Conservation (phyloP, 2,113 vertebrate species). For the Peromyscus maniculatus region DNA sequence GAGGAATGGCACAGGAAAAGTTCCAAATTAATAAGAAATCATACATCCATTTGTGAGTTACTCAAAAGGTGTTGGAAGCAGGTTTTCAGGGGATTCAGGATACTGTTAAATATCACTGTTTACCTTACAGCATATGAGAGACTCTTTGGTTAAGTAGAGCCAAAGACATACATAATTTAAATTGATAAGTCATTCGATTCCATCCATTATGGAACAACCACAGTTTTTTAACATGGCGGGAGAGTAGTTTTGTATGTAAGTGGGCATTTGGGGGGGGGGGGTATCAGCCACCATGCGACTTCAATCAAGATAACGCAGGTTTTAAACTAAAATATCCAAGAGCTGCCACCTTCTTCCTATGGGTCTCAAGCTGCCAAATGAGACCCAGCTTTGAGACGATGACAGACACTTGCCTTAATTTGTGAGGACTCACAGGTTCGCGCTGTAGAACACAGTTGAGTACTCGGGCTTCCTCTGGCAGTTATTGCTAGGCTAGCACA, state of each 20-base stretch:
- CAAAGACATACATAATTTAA: background rate
- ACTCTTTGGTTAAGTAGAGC: background rate
- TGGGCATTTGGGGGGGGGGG: background rate
- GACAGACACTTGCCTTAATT: slow-evolving; percentile 29
- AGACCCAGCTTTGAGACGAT: background rate
- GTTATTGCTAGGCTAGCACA: slow-evolving; percentile 57
- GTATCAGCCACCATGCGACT: background rate
- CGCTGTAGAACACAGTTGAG: background rate
- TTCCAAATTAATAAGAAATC: slow-evolving; percentile 30
- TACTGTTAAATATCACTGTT: background rate
- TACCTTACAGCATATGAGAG: background rate
- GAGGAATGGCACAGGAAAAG: background rate
- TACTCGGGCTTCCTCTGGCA: slow-evolving; percentile 57
- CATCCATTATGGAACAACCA: background rate
- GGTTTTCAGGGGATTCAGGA: slow-evolving; percentile 14
- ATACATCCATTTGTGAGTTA: slow-evolving; percentile 33
- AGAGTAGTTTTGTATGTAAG: slow-evolving; percentile 19
- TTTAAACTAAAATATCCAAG: background rate
- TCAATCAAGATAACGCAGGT: slow-evolving; percentile 24
- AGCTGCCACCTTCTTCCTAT: slow-evolving; percentile 8
- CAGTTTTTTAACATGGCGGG: background rate
- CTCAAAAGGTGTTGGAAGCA: background rate
- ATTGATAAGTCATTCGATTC: background rate
- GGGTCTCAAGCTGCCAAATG: background rate
- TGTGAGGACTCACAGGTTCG: slow-evolving; percentile 63